phyloP scores from a whole-genome alignment of 2,113 vertebrate species.

The Caranx ignobilis region DNA sequence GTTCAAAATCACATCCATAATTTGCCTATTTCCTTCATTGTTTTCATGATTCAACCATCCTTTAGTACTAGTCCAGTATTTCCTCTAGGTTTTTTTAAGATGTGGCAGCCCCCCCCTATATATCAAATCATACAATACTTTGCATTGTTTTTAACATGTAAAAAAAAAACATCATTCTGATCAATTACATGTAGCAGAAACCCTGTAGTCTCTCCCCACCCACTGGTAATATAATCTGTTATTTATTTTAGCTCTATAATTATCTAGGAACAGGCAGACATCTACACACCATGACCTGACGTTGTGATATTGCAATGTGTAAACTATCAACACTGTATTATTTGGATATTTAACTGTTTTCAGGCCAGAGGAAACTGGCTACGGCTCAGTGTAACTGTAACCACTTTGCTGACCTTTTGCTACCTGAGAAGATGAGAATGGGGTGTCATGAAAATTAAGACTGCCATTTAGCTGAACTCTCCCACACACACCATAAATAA shows the following conservation, averaged over 20 bases:
- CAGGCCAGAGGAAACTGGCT: background rate
- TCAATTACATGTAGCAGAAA: too few relatives aligned
- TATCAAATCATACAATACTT: too few relatives aligned
- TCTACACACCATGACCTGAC: background rate
- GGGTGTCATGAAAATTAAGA: slow-evolving; percentile 15
- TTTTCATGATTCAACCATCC: background rate
- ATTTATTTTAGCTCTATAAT: slow-evolving; percentile 20
- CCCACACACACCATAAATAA: background rate
- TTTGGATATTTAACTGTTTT: background rate
- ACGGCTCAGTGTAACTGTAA: background rate
- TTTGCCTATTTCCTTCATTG: background rate
- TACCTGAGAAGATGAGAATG: slow-evolving; percentile 9
- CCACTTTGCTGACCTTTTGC: background rate
- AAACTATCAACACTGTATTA: background rate
- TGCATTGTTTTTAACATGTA: too few relatives aligned
- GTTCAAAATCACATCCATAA: background rate
- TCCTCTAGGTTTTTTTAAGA: too few relatives aligned
- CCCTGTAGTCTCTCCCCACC: background rate
- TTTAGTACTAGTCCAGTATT: slow-evolving; percentile 15
- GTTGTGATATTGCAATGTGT: background rate
- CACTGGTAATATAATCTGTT: slow-evolving; percentile 33
- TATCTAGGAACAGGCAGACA: background rate
- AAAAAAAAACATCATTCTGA: too few relatives aligned
- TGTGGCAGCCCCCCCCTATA: too few relatives aligned
- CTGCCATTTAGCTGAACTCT: background rate